Base-by-base conservation (phyloP, 2,113 vertebrate genomes). In the human region DNA sequence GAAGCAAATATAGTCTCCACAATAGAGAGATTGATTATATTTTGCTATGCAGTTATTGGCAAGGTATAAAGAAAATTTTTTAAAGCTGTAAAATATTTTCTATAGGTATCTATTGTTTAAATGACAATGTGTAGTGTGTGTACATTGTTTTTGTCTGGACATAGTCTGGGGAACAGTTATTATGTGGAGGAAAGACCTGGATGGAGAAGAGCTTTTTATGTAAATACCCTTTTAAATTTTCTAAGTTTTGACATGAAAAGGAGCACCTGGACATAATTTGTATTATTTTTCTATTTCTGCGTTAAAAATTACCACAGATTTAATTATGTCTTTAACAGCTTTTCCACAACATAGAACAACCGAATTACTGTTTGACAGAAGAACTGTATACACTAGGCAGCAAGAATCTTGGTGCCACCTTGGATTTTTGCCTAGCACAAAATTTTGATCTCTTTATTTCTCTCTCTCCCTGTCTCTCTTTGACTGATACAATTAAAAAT, bases 401-500 rank as follows among this genome's bases (percentile, higher is more conserved):
- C 18, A 48, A 38, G 25, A 70, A 35, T 52, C 57, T 82, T 8
- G 32, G 0, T 1, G 11, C 18, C 17, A 25, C 35, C 22, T 86
- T 59, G 50, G 32, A 76, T 52, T 66, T 93, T 35, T 45, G 6
- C 9, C 20, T 45, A 43, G 32, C 22, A 79, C 32, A n/a, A 88
- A 11, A 22, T 82, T 45, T 12, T 90, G 14, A 43, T 4, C 4
- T 52, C 68, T 76, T 38, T 48, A 5, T 64, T 18, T 43, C 27
- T 66, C 1, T 25, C 8, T 2, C 23, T 40, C 5, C 1, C 17
- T 17, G 0, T 45, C 22, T 72, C 45, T 50, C 8, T 43, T 55
- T 73, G 14, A 72, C 23, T 52, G 5, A 55, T 38, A 68, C 40
- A 35, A 89, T 64, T 1, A 87, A 79, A 80, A 23, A 76, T 7